A percentile compares a stretch with the other conserved stretches of the same genome.
Conservation (phyloP, 2,888 invertebrate species). For the Tholera decimalis region DNA sequence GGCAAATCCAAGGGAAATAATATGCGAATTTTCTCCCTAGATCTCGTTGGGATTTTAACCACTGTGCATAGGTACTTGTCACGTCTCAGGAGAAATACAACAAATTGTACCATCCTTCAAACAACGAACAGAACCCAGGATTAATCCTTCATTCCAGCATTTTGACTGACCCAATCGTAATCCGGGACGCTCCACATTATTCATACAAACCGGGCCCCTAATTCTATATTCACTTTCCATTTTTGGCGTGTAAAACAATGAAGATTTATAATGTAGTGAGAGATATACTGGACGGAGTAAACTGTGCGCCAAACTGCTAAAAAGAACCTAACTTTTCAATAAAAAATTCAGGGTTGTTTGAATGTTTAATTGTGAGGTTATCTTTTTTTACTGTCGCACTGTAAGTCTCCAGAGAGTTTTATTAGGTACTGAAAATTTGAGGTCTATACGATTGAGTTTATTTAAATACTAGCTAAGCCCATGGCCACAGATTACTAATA, state of each 20-base stretch:
- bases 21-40: no score
- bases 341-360: background rate
- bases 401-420: background rate
- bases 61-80: no score
- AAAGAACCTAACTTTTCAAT: conserved; percentile 5
- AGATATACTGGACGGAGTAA: conserved; percentile 14
- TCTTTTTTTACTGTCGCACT: background rate
- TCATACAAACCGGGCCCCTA: conserved; percentile 64
- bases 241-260: conserved; percentile 61
- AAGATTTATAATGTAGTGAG: conserved; percentile 42
- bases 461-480: no score
- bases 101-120: background rate
- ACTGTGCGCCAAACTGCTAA: background rate
- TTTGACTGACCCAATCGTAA: conserved; percentile 57
- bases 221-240: conserved; percentile 70
- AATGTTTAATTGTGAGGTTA: background rate
- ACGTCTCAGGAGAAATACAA: no score
- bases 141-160: conserved; percentile 65
- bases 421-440: background rate
- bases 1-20: no score
- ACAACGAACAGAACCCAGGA: conserved; percentile 6
- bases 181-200: conserved; percentile 62
- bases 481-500: no score
- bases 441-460: background rate
- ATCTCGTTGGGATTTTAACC: no score